Conservation (phyloP, 2,113 vertebrate genomes). For the Falcunculus frontatus region DNA sequence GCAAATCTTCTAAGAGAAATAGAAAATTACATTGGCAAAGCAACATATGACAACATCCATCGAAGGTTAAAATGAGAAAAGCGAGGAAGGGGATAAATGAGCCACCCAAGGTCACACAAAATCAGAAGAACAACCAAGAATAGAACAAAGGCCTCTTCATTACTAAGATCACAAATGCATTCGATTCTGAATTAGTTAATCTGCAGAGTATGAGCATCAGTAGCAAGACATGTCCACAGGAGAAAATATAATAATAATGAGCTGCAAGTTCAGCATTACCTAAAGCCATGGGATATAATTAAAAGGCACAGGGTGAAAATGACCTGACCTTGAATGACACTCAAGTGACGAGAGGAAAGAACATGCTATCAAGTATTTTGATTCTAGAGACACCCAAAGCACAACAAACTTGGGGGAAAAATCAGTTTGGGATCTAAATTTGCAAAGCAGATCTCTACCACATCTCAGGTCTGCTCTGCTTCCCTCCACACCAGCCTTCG, state of each 20-base stretch:
- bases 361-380: background rate
- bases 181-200: constrained; percentile 40
- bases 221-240: constrained; percentile 21
- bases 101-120: constrained; percentile 8
- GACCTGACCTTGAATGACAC: background rate
- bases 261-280: constrained; percentile 20
- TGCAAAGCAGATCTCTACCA: background rate
- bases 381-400: background rate
- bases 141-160: constrained; percentile 49
- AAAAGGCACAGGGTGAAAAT: background rate
- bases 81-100: constrained; percentile 1
- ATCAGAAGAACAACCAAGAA: constrained; percentile 49
- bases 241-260: constrained; percentile 40
- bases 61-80: background rate
- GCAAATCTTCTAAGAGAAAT: background rate
- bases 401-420: background rate
- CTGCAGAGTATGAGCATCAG: constrained; percentile 1
- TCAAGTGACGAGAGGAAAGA: background rate
- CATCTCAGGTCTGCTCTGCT: background rate
- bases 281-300: constrained; percentile 26
- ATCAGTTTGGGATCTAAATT: background rate
- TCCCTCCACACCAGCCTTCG: background rate
- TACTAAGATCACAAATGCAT: constrained; percentile 43
- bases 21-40: background rate
- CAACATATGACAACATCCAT: background rate